Base-by-base conservation (phyloP, 1,140 invertebrate species). In the Aphelinus atriplicis region DNA sequence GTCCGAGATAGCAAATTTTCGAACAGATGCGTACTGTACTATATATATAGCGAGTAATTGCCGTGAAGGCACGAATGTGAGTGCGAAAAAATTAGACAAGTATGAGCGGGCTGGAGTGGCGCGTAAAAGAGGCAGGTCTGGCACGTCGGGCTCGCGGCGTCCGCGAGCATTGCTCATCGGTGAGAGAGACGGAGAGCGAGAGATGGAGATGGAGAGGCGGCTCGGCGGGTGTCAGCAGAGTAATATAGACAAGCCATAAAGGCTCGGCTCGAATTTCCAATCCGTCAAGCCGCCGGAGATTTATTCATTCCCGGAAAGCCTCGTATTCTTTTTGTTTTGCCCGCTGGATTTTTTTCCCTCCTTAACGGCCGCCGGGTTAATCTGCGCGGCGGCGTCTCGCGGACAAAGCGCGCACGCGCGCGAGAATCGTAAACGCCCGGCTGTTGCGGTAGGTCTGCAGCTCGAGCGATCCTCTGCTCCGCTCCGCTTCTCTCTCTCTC, bases 211-310 rank as follows among this genome's bases (percentile, higher is more conserved):
- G 26, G 26, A 26, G 26, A 26, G 26, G 26, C 26, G 26, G 9
- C 47, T 63, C 45, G 7, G 9, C 46, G 64, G 42, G 50, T 66
- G 64, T 66, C 43, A 66, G 56, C 10, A n/a, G 26, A 26, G 63
- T 65, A 51, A 65, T 65, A 65, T 42, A 55, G 65, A 67, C 56
- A 70, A 48, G 67, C 57, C 57, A 47, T 70, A 70, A 70, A 61
- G 48, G 53, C 58, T 48, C 45, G 61, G 61, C 53, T 72, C 10
- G 45, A 56, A 72, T 64, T 63, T 72, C 60, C 43, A 63, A 47
- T 63, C 62, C 51, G 57, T 74, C 57, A 61, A 53, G 26, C 42
- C 7, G 42, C 6, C 26, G 26, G 43, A 73, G 58, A 73, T 60
- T 62, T 67, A 74, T 68, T 62, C 26, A 45, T 64, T 71, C 61